Base-by-base conservation (phyloP, 2,888 invertebrate species). In the Ophion ellenae region DNA sequence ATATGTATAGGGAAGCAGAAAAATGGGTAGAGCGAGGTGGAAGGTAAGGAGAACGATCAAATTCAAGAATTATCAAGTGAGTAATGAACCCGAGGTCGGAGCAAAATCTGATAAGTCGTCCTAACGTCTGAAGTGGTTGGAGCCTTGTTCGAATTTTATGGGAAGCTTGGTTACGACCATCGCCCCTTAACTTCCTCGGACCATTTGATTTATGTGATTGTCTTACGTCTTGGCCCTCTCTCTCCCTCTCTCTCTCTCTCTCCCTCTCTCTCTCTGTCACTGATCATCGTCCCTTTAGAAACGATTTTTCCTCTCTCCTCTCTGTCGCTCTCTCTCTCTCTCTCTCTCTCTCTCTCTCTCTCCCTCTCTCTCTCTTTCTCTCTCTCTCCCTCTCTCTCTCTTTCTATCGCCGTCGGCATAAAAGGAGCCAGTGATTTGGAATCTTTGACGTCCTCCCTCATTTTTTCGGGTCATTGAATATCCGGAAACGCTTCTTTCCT, bases 61-160 rank as follows among this genome's bases (percentile, higher is more conserved):
- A 59, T 40, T 59, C 45, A 69, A 14, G 59, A 57, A 59, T 59
- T 59, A n/a, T 24, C 40, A 59, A 78, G 73, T 83, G 83, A 78
- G 77, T 77, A 77, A 78, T 83, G 83, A 83, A 83, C 47, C 63
- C 57, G 57, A 71, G 59, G 71, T 83, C 76, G 63, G 17, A 70
- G 73, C 57, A 66, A 61, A 70, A 83, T 78, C 83, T 66, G 83
- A 83, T 77, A 82, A 82, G 40, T 45, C 70, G 64, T 40, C 40
- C 20, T 32, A 40, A 45, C 28, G 75, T 63, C 77, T 66, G 67
- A 69, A 57, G 69, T 59, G 77, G 67, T 69, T 10, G 53, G 57
- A 59, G 5, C 28, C 47, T 20, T 64, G 67, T 32, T 64, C 76
- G 73, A 73, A 66, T 74, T 74, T 66, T 32, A 45, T 57, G 45